Evolutionary conservation across 2,113 vertebrate genomes (phyloP).

Genomic region (Gymnocephalus cernua): DNA sequence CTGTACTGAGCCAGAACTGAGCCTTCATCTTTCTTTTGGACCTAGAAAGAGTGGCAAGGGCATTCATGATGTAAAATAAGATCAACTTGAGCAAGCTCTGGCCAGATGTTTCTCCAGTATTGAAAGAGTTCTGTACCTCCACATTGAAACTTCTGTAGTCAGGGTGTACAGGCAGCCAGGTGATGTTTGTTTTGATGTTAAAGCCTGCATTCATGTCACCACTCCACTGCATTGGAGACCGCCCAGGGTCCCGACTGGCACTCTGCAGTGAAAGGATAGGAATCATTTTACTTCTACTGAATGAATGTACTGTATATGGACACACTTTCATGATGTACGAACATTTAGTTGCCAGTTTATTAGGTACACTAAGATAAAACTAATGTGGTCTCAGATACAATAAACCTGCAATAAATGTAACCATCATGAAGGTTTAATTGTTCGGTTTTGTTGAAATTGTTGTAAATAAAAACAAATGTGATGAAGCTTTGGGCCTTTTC

Average conservation of each 20-base stretch:
- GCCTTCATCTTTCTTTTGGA: constrained; percentile 79
- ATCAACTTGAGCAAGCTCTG: neutral
- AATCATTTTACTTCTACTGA: neutral
- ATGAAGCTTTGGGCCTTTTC: neutral
- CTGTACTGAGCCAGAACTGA: constrained; percentile 90
- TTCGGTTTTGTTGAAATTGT: neutral
- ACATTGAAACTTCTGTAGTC: constrained; percentile 89
- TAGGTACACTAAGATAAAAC: neutral
- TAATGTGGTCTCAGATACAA: neutral
- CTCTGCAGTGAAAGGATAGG: constrained; percentile 69
- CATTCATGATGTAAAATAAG: neutral
- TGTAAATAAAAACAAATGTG: too few species aligned
- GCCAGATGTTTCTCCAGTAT: neutral
- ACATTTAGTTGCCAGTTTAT: neutral
- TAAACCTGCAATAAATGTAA: constrained; percentile 1
- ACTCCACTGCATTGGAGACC: constrained; percentile 98
- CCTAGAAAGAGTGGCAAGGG: constrained; percentile 71
- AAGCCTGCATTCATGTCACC: constrained; percentile 88
- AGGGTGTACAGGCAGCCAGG: constrained; percentile 89
- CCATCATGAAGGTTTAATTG: neutral
- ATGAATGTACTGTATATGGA: neutral
- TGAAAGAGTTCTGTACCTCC: constrained; percentile 79
- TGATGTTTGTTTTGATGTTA: constrained; percentile 84
- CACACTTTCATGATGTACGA: neutral
- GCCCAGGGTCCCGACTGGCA: constrained; percentile 83